phyloP scores from a whole-genome alignment of 2,113 vertebrate species.

The Eupsittula cactorum region DNA sequence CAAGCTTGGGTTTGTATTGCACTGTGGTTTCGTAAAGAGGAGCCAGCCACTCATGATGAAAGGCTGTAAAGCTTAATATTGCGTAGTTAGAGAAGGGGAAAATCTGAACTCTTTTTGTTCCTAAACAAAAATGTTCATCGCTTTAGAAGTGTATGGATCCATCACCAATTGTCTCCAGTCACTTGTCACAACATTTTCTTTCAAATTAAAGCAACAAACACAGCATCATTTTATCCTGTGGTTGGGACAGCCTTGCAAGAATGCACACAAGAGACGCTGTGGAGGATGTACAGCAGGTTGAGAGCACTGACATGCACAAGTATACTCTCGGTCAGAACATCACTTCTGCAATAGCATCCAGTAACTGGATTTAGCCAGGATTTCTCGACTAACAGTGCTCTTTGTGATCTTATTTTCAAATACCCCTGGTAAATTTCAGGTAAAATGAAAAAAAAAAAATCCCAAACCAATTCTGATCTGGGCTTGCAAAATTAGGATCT shows the following conservation, averaged over 20 bases:
- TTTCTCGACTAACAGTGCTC: background rate
- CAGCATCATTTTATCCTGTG: background rate
- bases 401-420: background rate
- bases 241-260: background rate
- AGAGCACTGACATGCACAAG: background rate
- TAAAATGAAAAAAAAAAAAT: background rate
- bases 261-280: background rate
- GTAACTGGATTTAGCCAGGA: background rate
- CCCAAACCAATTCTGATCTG: background rate
- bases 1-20: background rate
- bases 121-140: background rate
- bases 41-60: background rate
- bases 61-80: background rate
- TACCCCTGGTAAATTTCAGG: background rate
- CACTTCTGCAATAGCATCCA: background rate
- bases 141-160: background rate
- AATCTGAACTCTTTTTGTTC: background rate
- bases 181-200: background rate
- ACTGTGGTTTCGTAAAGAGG: background rate
- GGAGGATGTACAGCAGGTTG: background rate
- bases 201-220: background rate
- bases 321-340: background rate
- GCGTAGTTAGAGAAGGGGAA: background rate
- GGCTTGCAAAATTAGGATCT: background rate
- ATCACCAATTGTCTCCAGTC: background rate